These are phyloP conservation scores for Rhynchotus rufescens DNA, from an alignment of 2,797 vertebrate species.

Conservation along the genomic window DNA sequence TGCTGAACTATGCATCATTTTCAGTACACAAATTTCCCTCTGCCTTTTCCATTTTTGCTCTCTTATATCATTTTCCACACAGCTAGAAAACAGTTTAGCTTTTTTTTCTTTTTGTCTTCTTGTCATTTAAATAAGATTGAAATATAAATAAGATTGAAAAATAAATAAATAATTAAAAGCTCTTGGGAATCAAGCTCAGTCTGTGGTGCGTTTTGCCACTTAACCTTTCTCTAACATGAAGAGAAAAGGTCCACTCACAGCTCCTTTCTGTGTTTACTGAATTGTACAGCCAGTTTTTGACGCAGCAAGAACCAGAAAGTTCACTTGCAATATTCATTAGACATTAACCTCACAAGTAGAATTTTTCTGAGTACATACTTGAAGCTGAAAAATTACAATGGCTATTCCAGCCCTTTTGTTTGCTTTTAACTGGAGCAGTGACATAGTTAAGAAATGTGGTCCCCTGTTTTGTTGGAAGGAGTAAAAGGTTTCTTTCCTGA, in stretches of 20 bases:
- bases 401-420: not conserved
- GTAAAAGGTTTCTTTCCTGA: constrained; percentile 55
- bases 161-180: not conserved
- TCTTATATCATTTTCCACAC: not conserved
- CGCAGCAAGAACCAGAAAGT: constrained; percentile 20
- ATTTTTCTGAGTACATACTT: not conserved
- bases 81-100: not conserved
- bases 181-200: not conserved
- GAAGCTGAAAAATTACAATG: constrained; percentile 21
- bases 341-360: constrained; percentile 31
- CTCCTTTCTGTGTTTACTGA: not conserved
- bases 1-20: fast-evolving
- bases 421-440: not conserved
- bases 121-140: not conserved
- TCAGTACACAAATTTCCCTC: not conserved
- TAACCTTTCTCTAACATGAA: not conserved
- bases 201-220: not conserved
- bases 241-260: not conserved
- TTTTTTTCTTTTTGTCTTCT: not conserved
- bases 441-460: constrained; percentile 18
- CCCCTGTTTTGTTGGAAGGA: constrained; percentile 52
- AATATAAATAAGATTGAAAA: not conserved
- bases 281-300: constrained; percentile 26
- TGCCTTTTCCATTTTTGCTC: not conserved
- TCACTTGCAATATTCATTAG: constrained; percentile 46